These are phyloP conservation scores for Dynastes hyllus DNA, from an alignment of 2,888 invertebrate genomes.

Conservation along the genomic window DNA sequence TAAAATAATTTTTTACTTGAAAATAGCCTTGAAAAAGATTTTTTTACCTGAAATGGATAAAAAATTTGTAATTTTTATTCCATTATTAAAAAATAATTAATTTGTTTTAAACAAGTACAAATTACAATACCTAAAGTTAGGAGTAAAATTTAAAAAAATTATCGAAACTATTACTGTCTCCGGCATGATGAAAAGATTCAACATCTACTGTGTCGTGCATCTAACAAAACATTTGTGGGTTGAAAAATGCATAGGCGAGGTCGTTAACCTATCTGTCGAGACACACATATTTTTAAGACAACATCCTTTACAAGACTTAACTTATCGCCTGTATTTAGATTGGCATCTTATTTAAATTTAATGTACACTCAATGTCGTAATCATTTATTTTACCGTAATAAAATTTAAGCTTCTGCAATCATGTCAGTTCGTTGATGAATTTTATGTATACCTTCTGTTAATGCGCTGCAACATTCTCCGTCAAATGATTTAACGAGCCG, in stretches of 20 bases:
- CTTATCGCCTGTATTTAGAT: conserved; percentile 44
- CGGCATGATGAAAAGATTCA: conserved; percentile 17
- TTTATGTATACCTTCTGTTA: conserved; percentile 17
- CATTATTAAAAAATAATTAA: too few relatives aligned
- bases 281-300: conserved; percentile 41
- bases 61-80: too few relatives aligned
- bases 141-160: too few relatives aligned
- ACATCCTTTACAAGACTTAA: conserved; percentile 42
- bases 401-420: conserved; percentile 11
- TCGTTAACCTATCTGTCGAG: conserved; percentile 41
- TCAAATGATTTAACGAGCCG: conserved; percentile 11
- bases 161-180: neutral
- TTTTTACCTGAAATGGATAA: too few relatives aligned
- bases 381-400: conserved; percentile 16
- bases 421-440: neutral
- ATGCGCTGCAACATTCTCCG: conserved; percentile 2
- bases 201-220: conserved; percentile 20
- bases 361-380: conserved; percentile 12
- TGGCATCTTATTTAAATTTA: conserved; percentile 44
- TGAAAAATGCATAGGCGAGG: conserved; percentile 39
- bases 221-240: conserved; percentile 43
- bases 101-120: too few relatives aligned
- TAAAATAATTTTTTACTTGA: too few relatives aligned
- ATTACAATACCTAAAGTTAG: too few relatives aligned
- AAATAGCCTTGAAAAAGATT: too few relatives aligned